These are phyloP conservation scores for Anolis carolinensis DNA, from an alignment of 2,113 vertebrate genomes.

Conservation along the genomic window DNA sequence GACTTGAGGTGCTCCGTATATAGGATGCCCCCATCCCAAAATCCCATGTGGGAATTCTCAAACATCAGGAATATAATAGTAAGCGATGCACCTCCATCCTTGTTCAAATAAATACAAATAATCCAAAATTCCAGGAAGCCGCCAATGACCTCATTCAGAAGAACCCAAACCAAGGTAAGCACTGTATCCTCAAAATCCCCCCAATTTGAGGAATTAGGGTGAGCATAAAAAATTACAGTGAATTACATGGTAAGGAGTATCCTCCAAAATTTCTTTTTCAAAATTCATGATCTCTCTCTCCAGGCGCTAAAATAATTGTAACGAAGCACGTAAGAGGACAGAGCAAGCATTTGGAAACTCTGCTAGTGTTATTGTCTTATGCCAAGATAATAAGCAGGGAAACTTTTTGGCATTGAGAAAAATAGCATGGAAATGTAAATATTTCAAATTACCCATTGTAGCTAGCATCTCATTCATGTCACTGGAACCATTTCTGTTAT, in stretches of 20 bases:
- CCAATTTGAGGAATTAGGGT: neutral
- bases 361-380: constrained; percentile 53
- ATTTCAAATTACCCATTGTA: constrained; percentile 45
- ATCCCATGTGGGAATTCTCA: neutral
- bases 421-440: constrained; percentile 55
- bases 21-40: neutral
- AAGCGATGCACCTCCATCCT: neutral
- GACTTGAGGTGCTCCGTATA: too few relatives aligned
- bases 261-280: constrained; percentile 67
- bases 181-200: neutral
- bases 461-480: constrained; percentile 13
- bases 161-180: neutral
- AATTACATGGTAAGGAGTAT: constrained; percentile 56
- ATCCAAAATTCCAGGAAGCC: neutral
- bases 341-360: constrained; percentile 70
- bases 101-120: neutral
- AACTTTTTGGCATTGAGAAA: constrained; percentile 57
- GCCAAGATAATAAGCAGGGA: constrained; percentile 52
- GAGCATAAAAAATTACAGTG: constrained; percentile 47
- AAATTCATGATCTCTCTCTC: constrained; percentile 65
- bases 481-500: constrained; percentile 34
- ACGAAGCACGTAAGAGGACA: constrained; percentile 54
- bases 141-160: neutral
- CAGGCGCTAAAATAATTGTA: neutral
- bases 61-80: neutral